Evolutionary conservation across 2,797 vertebrate species (phyloP).

Genomic region (Heliangelus exortis): DNA sequence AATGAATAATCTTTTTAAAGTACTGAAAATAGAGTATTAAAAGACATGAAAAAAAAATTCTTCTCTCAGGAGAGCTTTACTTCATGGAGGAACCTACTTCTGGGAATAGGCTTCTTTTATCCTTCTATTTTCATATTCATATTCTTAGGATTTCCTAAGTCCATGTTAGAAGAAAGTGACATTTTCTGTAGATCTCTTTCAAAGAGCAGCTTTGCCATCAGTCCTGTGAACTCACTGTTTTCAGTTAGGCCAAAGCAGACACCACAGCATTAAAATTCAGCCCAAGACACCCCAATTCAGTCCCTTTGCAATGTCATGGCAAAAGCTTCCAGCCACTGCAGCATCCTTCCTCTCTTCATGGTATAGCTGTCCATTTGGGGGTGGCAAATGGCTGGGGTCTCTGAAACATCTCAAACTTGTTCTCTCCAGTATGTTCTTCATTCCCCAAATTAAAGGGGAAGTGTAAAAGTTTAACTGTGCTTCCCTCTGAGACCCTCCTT

Average conservation of each 20-base stretch:
- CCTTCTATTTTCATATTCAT: background rate
- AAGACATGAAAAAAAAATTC: background rate
- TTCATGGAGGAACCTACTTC: background rate
- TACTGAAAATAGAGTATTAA: background rate
- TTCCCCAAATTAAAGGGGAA: constrained; percentile 58
- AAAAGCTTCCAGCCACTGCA: background rate
- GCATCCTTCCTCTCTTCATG: background rate
- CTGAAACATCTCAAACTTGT: background rate
- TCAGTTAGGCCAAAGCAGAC: background rate
- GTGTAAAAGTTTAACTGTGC: constrained; percentile 59
- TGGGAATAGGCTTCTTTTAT: background rate
- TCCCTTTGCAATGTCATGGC: background rate
- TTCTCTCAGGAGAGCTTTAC: background rate
- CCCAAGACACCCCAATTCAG: background rate
- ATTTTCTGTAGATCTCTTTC: background rate
- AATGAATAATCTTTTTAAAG: background rate
- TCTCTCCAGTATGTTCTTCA: background rate
- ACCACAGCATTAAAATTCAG: background rate
- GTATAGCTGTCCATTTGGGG: background rate
- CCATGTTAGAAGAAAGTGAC: background rate
- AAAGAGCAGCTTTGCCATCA: background rate
- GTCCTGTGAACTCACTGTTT: background rate
- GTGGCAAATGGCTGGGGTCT: background rate
- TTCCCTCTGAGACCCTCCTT: background rate
- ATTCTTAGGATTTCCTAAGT: background rate